Base-by-base conservation (phyloP, 2,797 vertebrate genomes). In the Sciurus vulgaris region DNA sequence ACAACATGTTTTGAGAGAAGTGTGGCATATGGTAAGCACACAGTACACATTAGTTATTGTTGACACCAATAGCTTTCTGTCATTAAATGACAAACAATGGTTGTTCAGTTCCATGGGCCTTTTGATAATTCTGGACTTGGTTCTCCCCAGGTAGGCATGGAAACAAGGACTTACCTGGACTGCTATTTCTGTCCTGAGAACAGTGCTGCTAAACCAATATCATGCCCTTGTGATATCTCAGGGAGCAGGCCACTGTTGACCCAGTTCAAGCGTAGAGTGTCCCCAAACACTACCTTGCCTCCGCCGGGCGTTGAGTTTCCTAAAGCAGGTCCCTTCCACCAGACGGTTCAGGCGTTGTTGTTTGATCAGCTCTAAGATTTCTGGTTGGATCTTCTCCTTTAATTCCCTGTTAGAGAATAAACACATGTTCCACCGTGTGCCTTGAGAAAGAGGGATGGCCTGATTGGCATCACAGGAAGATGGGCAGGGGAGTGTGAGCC, bases 311-410 rank as follows among this genome's bases (percentile, higher is more conserved):
- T 99, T 99, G 98, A 99, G 99, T 98, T 99, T 99, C 98, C 99
- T 99, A 98, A 99, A 99, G 98, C 99, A 99, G 98, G 99, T 99
- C 95, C 99, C 99, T 88, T 99, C 99, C 96, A 99, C 99, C 38
- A 99, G 99, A 85, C 99, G 99, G 98, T 99, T 99, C 96, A 99
- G 99, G 96, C 99, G 98, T 97, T 99, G 99, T 97, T 99, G 99
- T 98, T 99, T 99, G 98, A 99, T 99, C 98, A 99, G 98, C 98
- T 99, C 99, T 98, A 99, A 99, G 98, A 99, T 99, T 99, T 99
- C 99, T 0, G 99, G 99, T 98, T 99, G 99, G 98, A 99, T 99
- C 99, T 99, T 99, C 98, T 99, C 99, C 98, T 99, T 99, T 95
- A 99, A 99, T 98, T 99, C 99, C 98, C 99, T 99, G 98, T 72